Evolutionary conservation across 2,113 vertebrate genomes (phyloP), one percentile per base, ranked within the genome.

Genomic region (Tursiops truncatus): DNA sequence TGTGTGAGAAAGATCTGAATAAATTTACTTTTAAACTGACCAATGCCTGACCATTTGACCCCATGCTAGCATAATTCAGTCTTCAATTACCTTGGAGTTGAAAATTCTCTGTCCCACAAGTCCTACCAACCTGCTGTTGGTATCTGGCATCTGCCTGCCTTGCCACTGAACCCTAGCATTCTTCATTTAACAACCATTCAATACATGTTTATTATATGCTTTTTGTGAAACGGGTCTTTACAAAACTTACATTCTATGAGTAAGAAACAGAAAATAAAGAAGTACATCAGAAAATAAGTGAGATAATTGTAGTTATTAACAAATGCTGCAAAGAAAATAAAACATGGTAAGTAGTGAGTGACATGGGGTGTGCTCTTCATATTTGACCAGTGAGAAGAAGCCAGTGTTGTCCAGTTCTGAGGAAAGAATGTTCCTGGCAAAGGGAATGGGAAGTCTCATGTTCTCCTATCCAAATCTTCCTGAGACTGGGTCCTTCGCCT

Each of bases 241-340:
- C 28, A 60, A 88, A 82, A 28, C 56, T 67, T 79, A 18, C 1
- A 70, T 28, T 56, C 17, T 26, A 17, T 6, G 47, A 56, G 25
- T 18, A 20, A 89, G 38, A 96, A 92, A 71, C 28, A 85, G 28
- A 91, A 80, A 95, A 47, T 88, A 50, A 63, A 96, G 81, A 63
- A 60, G 28, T 23, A 26, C 1, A 7, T 65, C 3, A 50, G 11
- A 47, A 86, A 83, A 80, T 58, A 74, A 73, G 56, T 53, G 50
- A 89, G 38, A 62, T 65, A 50, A 53, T 60, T 90, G 50, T 67
- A 76, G 6, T 60, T 83, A 83, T n/a, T 70, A 60, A 80, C 33
- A 70, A 74, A 76, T 76, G 20, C 67, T 53, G 9, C 62, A 56
- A 86, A 81, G 60, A 23, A 94, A 67, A 87, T 58, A 26, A 94